phyloP scores from a whole-genome alignment of 2,888 invertebrate species.

The Thymelicus acteon region DNA sequence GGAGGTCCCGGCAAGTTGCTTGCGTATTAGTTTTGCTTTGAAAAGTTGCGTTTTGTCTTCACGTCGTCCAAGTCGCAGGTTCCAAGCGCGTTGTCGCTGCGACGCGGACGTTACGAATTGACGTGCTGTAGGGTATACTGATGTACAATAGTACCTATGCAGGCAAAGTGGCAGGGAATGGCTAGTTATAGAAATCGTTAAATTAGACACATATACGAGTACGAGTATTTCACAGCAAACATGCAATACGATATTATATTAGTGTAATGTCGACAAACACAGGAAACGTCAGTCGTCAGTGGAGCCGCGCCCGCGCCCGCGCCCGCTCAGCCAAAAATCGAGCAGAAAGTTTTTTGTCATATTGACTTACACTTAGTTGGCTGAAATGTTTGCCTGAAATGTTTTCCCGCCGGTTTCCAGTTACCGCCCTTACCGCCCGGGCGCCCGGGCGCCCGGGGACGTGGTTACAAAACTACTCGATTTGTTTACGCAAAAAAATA shows the following conservation, averaged over 20 bases:
- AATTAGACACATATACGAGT: too few species aligned
- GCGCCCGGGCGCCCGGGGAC: background rate
- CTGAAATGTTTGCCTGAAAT: slow-evolving; percentile 48
- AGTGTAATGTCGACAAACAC: slow-evolving; percentile 46
- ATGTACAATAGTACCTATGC: too few species aligned
- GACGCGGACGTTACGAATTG: too few species aligned
- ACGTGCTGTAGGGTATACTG: too few species aligned
- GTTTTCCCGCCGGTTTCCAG: slow-evolving; percentile 53
- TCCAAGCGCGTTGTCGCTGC: too few species aligned
- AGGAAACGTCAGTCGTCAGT: slow-evolving; percentile 48
- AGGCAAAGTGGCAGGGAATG: too few species aligned
- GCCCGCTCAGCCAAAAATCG: slow-evolving; percentile 47
- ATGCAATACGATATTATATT: slow-evolving; percentile 11
- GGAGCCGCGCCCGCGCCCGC: slow-evolving; percentile 15
- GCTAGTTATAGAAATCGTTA: too few species aligned
- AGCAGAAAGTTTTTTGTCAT: slow-evolving; percentile 60
- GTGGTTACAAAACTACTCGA: background rate
- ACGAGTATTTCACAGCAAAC: background rate
- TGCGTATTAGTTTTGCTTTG: too few species aligned
- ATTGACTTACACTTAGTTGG: slow-evolving; percentile 73
- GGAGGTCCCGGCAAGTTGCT: too few species aligned
- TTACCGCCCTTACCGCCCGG: too few species aligned
- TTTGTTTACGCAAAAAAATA: background rate
- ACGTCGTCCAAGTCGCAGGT: too few species aligned
- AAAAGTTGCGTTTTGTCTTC: too few species aligned